These are phyloP conservation scores for Ceryle rudis DNA, from an alignment of 2,797 vertebrate genomes.

Conservation along the genomic window DNA sequence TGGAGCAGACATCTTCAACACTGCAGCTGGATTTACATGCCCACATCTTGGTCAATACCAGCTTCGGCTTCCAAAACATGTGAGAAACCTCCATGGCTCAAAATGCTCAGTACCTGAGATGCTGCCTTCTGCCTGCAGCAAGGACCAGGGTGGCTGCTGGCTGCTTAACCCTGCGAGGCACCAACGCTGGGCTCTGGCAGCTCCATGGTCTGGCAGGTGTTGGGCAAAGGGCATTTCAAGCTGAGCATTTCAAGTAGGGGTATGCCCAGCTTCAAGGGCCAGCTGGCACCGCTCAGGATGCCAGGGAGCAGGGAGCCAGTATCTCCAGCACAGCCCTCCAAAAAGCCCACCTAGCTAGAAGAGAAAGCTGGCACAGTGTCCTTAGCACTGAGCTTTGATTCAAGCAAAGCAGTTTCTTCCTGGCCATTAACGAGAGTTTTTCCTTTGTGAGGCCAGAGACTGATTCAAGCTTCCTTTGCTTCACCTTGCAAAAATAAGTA, in stretches of 20 bases:
- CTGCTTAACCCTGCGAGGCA: fast-evolving
- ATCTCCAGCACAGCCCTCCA: not conserved
- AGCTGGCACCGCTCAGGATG: fast-evolving
- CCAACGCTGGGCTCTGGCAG: not conserved
- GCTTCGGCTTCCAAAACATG: not conserved
- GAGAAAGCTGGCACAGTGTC: not conserved
- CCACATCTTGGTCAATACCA: not conserved
- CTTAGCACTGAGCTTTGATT: not conserved
- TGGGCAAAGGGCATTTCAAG: not conserved
- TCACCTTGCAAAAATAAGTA: not conserved
- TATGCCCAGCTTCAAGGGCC: not conserved
- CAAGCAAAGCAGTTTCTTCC: not conserved
- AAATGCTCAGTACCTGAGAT: fast-evolving
- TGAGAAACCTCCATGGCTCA: fast-evolving
- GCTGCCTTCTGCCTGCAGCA: not conserved
- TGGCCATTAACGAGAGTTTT: not conserved
- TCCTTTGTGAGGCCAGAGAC: not conserved
- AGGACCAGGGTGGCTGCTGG: not conserved
- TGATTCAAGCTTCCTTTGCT: not conserved
- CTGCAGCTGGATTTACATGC: not conserved
- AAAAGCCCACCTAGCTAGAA: not conserved
- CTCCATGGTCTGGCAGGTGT: fast-evolving
- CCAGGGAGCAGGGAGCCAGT: fast-evolving
- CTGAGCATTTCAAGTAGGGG: not conserved
- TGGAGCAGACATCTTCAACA: not conserved